These are phyloP conservation scores for Digitonthophagus gazella DNA, from an alignment of 2,888 invertebrate genomes.

Conservation along the genomic window DNA sequence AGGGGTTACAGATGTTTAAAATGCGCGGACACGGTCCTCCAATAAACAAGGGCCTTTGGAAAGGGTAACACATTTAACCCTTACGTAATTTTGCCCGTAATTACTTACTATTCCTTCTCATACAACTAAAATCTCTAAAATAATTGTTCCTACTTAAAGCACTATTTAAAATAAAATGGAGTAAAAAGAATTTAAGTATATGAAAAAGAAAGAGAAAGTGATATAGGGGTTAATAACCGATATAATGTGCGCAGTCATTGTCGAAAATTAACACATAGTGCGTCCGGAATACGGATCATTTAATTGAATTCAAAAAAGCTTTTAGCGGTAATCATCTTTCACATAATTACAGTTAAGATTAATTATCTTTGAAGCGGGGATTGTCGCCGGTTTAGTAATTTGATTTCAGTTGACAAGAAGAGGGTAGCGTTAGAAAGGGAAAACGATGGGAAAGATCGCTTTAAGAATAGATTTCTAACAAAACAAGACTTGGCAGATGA, in stretches of 20 bases:
- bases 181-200: no score
- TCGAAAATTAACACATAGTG: conserved; percentile 1
- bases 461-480: no score
- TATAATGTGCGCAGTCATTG: background rate
- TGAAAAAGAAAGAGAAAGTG: no score
- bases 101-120: no score
- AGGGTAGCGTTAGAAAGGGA: background rate
- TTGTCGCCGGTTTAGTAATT: conserved; percentile 14
- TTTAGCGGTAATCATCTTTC: conserved; percentile 26
- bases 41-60: background rate
- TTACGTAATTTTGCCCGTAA: background rate
- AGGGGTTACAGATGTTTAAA: no score
- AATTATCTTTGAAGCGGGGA: conserved; percentile 22
- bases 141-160: no score
- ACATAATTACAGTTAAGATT: conserved; percentile 28
- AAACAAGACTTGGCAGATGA: no score
- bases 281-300: conserved; percentile 2
- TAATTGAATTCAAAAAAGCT: conserved; percentile 30
- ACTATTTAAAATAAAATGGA: no score
- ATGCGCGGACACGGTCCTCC: background rate
- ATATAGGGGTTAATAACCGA: no score
- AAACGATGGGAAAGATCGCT: no score
- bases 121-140: no score
- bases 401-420: background rate
- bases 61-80: background rate